A percentile compares a stretch with the other conserved stretches of the same genome.
Evolutionary conservation across 1,140 invertebrate genomes (phyloP).

Genomic region (Hetaerina americana): DNA sequence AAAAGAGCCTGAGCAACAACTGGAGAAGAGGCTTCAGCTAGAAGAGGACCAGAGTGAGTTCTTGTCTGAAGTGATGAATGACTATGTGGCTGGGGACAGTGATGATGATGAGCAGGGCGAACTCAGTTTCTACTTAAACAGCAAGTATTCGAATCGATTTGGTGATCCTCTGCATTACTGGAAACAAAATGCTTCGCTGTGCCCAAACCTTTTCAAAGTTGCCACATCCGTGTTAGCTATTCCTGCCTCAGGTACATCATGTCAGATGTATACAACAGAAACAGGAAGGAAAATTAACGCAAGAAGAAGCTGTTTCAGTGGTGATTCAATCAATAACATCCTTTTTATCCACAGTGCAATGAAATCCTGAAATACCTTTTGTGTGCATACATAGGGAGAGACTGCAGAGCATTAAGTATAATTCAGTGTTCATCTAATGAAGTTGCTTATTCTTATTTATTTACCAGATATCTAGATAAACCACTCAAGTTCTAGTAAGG

Average conservation of each 20-base stretch:
- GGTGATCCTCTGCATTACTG: neutral
- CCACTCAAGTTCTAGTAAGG: too few relatives aligned
- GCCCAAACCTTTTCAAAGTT: neutral
- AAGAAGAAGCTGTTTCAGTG: neutral
- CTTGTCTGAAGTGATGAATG: neutral
- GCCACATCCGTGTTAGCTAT: neutral
- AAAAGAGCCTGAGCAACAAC: neutral
- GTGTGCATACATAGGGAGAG: too few relatives aligned
- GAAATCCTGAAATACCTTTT: too few relatives aligned
- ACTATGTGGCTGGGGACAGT: neutral
- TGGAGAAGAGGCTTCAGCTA: neutral
- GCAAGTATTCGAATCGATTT: neutral
- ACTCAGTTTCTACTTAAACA: neutral
- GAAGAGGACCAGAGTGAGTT: neutral
- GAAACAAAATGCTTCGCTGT: neutral
- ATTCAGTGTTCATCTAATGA: too few relatives aligned
- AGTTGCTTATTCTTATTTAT: too few relatives aligned
- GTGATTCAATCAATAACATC: neutral
- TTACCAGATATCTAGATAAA: too few relatives aligned
- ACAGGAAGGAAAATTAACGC: neutral
- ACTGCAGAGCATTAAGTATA: too few relatives aligned
- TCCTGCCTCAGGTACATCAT: neutral
- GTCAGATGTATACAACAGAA: neutral
- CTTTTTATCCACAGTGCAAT: neutral
- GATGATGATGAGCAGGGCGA: neutral